A percentile compares a stretch with the other conserved stretches of the same genome.
phyloP scores from a whole-genome alignment of 2,797 vertebrate genomes.

The Ceryle rudis region DNA sequence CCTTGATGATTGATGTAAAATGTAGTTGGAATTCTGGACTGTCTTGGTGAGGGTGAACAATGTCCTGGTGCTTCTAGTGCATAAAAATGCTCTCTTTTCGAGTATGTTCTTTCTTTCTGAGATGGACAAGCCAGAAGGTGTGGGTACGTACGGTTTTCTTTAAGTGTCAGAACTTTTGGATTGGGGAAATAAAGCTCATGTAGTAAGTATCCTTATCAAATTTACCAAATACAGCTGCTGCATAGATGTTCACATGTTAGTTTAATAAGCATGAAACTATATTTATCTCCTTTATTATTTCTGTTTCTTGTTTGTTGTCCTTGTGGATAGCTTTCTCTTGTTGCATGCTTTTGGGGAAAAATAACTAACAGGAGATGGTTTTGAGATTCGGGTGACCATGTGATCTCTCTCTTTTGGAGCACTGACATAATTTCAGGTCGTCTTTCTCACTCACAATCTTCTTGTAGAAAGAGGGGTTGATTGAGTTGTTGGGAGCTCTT shows the following conservation, averaged over 20 bases:
- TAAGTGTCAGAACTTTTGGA: neutral
- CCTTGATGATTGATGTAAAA: neutral
- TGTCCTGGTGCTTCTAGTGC: neutral
- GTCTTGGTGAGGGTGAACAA: neutral
- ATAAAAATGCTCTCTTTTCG: neutral
- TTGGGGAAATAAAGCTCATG: neutral
- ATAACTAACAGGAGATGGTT: neutral
- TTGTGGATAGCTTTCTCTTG: neutral
- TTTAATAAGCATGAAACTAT: neutral
- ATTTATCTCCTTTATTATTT: neutral
- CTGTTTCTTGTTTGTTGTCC: neutral
- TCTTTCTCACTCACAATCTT: neutral
- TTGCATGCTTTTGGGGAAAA: neutral
- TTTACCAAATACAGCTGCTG: neutral
- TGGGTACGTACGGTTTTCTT: neutral
- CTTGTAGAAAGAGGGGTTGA: neutral
- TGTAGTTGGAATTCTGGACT: neutral
- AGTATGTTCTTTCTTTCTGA: neutral
- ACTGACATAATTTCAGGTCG: neutral
- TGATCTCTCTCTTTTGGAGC: neutral
- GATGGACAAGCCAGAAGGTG: neutral
- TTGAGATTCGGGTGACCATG: neutral
- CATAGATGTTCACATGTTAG: fast-evolving
- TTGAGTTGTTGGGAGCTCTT: neutral
- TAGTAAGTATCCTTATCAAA: neutral